A percentile compares a stretch with the other conserved stretches of the same genome.
These are phyloP conservation scores for Rallus limicola DNA, from an alignment of 2,113 vertebrate species.

Conservation along the genomic window DNA sequence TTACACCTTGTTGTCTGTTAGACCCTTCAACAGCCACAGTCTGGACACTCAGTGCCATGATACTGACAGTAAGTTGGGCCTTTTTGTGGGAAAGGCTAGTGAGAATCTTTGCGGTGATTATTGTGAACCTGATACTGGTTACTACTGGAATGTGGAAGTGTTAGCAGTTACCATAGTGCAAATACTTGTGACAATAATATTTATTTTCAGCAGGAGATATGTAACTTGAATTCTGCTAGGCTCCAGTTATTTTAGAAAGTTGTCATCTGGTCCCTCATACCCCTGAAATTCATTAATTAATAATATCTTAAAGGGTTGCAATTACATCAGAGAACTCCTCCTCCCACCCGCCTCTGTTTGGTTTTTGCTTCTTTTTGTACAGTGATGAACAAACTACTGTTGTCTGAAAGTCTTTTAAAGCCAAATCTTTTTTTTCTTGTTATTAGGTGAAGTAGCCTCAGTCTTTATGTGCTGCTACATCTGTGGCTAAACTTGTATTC, in stretches of 20 bases:
- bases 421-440: background rate
- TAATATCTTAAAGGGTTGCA: background rate
- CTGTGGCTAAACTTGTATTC: conserved; percentile 26
- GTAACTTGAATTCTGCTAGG: background rate
- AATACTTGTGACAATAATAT: background rate
- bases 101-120: background rate
- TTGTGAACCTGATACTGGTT: background rate
- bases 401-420: background rate
- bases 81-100: background rate
- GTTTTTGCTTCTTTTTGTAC: background rate
- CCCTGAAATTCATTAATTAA: background rate
- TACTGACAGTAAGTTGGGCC: background rate
- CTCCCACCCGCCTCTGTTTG: background rate
- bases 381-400: background rate
- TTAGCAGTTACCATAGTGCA: background rate
- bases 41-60: background rate
- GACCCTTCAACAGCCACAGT: fast-evolving
- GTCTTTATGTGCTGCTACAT: background rate
- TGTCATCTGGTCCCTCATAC: background rate
- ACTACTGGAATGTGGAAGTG: background rate
- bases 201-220: background rate
- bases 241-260: background rate
- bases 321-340: background rate
- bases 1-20: background rate
- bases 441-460: background rate